These are phyloP conservation scores for Enoplosus armatus DNA, from an alignment of 2,797 vertebrate genomes.

Conservation along the genomic window DNA sequence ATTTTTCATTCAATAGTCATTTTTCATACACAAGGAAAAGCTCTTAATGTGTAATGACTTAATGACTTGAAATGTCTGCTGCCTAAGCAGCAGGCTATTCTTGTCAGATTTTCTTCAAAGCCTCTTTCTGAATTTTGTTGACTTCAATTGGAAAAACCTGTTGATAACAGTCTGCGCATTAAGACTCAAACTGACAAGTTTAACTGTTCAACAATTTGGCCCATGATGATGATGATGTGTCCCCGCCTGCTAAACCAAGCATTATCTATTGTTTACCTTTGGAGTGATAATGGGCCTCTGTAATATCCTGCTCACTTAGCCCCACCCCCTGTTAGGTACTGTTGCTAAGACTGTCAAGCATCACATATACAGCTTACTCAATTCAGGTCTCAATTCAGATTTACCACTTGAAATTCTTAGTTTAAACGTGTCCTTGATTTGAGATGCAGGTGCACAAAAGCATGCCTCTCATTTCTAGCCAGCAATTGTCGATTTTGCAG, in stretches of 20 bases:
- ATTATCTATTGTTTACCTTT: not conserved
- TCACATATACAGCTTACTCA: too few relatives aligned
- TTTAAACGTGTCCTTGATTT: not conserved
- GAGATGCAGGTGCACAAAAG: too few relatives aligned
- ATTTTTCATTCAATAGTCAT: conserved; percentile 24
- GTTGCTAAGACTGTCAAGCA: not conserved
- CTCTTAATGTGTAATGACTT: conserved; percentile 34
- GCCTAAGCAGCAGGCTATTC: conserved; percentile 14
- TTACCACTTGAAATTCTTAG: too few relatives aligned
- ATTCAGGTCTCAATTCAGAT: too few relatives aligned
- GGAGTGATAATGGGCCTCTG: not conserved
- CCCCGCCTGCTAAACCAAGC: not conserved
- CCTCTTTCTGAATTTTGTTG: conserved; percentile 24
- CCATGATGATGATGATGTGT: not conserved
- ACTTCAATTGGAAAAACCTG: conserved; percentile 18
- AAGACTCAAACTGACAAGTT: not conserved
- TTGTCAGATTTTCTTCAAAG: conserved; percentile 5
- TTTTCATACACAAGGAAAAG: conserved; percentile 38
- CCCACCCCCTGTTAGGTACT: not conserved
- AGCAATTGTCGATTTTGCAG: too few relatives aligned
- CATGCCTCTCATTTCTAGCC: too few relatives aligned
- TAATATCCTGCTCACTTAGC: not conserved
- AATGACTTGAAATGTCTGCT: conserved; percentile 31
- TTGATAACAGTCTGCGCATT: not conserved
- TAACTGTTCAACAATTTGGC: not conserved